A percentile compares a stretch with the other conserved stretches of the same genome.
Conservation (phyloP, 2,113 vertebrate genomes). For the Ramphastos sulfuratus region DNA sequence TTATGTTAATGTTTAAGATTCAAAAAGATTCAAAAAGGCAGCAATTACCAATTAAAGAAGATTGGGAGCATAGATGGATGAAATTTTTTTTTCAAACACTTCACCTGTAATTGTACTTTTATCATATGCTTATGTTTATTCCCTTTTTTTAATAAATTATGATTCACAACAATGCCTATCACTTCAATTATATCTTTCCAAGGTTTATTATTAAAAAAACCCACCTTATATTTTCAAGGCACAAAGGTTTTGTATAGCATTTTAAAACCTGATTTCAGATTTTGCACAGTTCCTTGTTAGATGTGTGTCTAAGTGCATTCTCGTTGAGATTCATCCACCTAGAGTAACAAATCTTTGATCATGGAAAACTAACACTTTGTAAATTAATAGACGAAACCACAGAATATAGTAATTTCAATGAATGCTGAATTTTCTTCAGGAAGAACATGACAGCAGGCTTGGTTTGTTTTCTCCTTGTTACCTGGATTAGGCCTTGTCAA, state of each 20-base stretch:
- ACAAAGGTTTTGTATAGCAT: background rate
- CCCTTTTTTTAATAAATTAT: background rate
- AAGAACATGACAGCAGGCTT: background rate
- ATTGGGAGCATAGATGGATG: no score
- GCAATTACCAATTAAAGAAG: background rate
- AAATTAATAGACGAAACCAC: no score
- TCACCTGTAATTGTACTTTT: background rate
- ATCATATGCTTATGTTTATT: background rate
- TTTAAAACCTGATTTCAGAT: background rate
- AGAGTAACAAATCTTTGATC: background rate
- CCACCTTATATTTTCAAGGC: background rate
- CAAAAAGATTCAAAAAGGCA: background rate
- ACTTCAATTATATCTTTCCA: background rate
- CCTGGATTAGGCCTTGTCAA: background rate
- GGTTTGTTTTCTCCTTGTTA: rapidly evolving
- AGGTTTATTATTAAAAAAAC: background rate
- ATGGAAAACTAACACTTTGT: background rate
- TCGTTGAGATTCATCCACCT: no score
- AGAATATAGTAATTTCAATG: no score
- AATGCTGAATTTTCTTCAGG: background rate
- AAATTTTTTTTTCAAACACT: background rate
- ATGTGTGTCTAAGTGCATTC: no score
- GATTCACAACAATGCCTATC: background rate
- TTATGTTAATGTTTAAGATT: background rate
- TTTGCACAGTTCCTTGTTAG: no score